phyloP scores from a whole-genome alignment of 1,140 invertebrate genomes.

The Chironomus tepperi region DNA sequence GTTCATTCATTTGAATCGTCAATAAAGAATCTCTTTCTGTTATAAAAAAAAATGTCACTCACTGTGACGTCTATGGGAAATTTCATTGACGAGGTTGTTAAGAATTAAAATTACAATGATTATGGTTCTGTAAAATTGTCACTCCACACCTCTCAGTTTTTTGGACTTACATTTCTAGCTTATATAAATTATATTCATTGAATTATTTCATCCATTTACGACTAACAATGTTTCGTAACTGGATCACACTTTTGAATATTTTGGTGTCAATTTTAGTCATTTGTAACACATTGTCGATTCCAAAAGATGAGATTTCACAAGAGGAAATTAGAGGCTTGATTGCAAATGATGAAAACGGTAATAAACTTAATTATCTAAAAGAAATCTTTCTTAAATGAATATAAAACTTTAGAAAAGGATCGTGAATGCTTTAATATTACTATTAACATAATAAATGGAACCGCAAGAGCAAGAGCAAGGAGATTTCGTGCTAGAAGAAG shows the following conservation, averaged over 20 bases:
- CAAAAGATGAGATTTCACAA: background rate
- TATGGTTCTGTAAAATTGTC: background rate
- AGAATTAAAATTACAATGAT: background rate
- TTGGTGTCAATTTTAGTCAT: background rate
- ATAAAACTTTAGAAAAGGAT: background rate
- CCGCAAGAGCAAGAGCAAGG: background rate
- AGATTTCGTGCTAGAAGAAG: background rate
- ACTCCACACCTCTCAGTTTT: background rate
- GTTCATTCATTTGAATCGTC: no score
- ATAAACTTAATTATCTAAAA: background rate
- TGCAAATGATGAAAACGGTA: background rate
- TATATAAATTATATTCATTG: background rate
- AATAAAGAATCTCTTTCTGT: no score
- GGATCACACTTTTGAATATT: background rate
- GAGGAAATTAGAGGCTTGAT: background rate
- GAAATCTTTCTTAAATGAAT: background rate
- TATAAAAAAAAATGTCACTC: no score
- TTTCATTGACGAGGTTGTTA: background rate
- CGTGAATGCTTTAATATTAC: background rate
- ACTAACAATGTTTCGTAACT: background rate
- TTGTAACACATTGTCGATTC: background rate
- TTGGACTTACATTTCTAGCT: background rate
- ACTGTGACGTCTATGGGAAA: background rate
- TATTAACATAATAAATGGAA: background rate
- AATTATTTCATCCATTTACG: background rate